Conservation (phyloP, 2,113 vertebrate species). For the Gallinago jamesoni region DNA sequence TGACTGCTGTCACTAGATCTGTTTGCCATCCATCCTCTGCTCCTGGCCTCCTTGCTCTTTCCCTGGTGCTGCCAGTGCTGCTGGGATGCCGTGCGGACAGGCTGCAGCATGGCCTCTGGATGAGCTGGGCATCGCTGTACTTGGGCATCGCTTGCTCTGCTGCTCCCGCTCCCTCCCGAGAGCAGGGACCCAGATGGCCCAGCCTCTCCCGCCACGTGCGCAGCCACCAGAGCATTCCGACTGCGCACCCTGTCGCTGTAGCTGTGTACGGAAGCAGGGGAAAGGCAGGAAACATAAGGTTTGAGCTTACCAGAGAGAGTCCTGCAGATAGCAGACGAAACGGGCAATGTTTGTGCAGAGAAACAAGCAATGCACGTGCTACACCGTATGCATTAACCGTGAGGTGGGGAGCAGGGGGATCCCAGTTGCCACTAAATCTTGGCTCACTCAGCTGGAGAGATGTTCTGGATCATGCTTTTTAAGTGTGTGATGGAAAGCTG, state of each 20-base stretch:
- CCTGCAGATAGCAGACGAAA: neutral
- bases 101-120: neutral
- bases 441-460: neutral
- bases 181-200: neutral
- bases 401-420: neutral
- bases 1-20: fast-evolving
- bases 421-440: neutral
- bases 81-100: fast-evolving
- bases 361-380: fast-evolving
- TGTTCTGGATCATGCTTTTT: neutral
- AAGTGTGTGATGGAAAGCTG: neutral
- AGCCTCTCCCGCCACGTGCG: fast-evolving
- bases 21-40: neutral
- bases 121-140: neutral
- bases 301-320: neutral
- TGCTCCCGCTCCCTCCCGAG: neutral
- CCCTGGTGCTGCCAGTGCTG: neutral
- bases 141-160: fast-evolving
- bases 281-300: neutral
- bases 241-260: neutral
- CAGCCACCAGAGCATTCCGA: neutral
- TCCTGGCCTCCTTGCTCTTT: neutral
- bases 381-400: neutral
- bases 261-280: neutral
- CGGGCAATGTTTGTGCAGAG: neutral